Evolutionary conservation across 2,888 invertebrate genomes (phyloP), one percentile per base, ranked within the genome.

Genomic region (Cheilosia soror): DNA sequence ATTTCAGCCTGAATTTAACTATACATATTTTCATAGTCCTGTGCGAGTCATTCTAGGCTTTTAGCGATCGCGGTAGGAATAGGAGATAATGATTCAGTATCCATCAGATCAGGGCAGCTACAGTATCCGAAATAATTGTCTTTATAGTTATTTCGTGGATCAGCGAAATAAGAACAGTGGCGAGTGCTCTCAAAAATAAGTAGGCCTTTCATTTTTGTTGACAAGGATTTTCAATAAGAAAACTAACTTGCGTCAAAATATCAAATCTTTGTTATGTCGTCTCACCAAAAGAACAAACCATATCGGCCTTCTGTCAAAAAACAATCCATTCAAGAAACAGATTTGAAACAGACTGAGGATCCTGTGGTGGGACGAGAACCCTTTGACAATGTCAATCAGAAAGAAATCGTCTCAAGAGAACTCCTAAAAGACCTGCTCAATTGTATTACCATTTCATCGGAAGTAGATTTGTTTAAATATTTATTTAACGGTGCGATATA

Each of bases 381-480:
- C 2, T 1, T 25, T 49, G 29, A 4, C 1, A 42, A 49, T 5
- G 4, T 1, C 0, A 37, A 37, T 6, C 27, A 6, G 20, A 76
- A 58, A 37, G 53, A 82, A n/a, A 7, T 15, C 0, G 13, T 72
- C 1, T n/a, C 15, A 42, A 15, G 1, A 2, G 42, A 65, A 53
- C 65, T 77, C 4, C 77, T 82, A 3, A 2, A 20, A 7, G 71
- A 15, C 9, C 65, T 77, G 2, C 42, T 77, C 3, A 20, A n/a
- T 0, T n/a, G 3, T 11, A 13, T 33, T 11, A 25, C 77, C n/a
- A 44, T 6, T 0, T 5, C 25, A 4, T 20, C 20, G 7, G 58
- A 29, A 27, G 77, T 81, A 57, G 2, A 6, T 49, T 27, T 1
- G 2, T 7, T 1, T 2, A 1, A 63, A 44, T 0, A 55, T 15